Evolutionary conservation across 2,797 vertebrate species (phyloP).

Genomic region (Chiroxiphia lanceolata): DNA sequence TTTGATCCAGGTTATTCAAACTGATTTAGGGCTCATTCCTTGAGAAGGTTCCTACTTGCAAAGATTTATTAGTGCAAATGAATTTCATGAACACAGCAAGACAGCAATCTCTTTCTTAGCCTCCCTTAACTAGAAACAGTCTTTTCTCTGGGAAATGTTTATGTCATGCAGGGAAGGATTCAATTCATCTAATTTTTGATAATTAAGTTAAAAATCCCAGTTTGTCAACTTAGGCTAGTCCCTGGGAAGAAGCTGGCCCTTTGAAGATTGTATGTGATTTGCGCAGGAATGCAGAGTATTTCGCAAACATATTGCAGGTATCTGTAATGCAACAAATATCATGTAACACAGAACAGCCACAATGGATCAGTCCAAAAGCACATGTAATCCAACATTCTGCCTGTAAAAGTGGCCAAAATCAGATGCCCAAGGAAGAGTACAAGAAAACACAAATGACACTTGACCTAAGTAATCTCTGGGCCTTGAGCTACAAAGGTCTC

Average conservation of each 20-base stretch:
- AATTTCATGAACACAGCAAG: not conserved
- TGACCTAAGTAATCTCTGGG: not conserved
- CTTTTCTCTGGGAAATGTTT: not conserved
- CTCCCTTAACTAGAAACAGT: not conserved
- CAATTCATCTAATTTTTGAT: not conserved
- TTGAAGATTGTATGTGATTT: not conserved
- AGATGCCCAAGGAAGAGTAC: not conserved
- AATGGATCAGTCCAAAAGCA: not conserved
- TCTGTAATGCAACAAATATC: not conserved
- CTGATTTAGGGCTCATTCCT: not conserved
- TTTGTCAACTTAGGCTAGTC: not conserved
- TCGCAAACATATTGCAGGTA: not conserved
- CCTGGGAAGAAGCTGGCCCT: not conserved
- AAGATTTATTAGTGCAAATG: not conserved
- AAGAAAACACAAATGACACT: not conserved
- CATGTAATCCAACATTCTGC: not conserved
- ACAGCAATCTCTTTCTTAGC: not conserved
- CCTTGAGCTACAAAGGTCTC: not conserved
- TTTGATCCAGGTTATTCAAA: not conserved
- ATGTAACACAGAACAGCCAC: not conserved
- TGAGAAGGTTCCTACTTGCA: not conserved
- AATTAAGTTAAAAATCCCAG: slow-evolving; percentile 5
- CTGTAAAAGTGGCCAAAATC: not conserved
- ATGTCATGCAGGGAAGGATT: not conserved
- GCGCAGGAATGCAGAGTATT: not conserved